Conservation (phyloP, 1,140 invertebrate species). For the Eupristina koningsbergeri region DNA sequence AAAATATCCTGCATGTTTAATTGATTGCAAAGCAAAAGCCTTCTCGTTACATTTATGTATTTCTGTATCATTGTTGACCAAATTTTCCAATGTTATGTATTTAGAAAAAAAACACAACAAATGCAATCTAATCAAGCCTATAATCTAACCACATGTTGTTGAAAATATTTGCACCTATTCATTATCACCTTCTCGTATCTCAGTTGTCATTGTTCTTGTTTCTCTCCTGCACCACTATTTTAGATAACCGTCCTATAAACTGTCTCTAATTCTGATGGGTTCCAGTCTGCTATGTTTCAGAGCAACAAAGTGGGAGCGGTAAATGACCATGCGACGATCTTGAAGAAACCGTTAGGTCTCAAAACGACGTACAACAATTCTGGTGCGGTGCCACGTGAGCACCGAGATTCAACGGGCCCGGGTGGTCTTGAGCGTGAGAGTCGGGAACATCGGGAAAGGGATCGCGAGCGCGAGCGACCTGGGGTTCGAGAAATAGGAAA, state of each 20-base stretch:
- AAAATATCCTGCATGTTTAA: too few relatives aligned
- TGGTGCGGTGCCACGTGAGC: slow-evolving; percentile 65
- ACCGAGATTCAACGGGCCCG: slow-evolving; percentile 63
- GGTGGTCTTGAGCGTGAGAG: slow-evolving; percentile 63
- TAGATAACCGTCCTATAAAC: slow-evolving; percentile 46
- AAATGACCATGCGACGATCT: slow-evolving; percentile 77
- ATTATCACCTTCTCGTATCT: neutral
- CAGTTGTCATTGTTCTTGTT: neutral
- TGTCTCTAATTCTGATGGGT: slow-evolving; percentile 59
- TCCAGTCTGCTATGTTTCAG: slow-evolving; percentile 70
- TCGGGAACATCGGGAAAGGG: slow-evolving; percentile 68
- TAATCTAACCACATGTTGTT: neutral
- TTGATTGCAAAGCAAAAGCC: too few relatives aligned
- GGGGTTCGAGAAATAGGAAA: slow-evolving; percentile 61
- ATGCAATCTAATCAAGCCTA: too few relatives aligned
- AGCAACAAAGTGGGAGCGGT: slow-evolving; percentile 71
- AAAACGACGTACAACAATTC: slow-evolving; percentile 73
- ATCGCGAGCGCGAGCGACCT: slow-evolving; percentile 65
- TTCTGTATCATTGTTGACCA: too few relatives aligned
- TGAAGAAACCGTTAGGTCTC: slow-evolving; percentile 74
- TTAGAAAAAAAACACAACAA: too few relatives aligned
- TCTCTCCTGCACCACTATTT: slow-evolving; percentile 6
- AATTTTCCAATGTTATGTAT: too few relatives aligned
- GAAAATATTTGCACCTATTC: neutral
- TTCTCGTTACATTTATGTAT: too few relatives aligned